Base-by-base conservation (phyloP, 1,140 invertebrate genomes). In the Hylaeus volcanicus region DNA sequence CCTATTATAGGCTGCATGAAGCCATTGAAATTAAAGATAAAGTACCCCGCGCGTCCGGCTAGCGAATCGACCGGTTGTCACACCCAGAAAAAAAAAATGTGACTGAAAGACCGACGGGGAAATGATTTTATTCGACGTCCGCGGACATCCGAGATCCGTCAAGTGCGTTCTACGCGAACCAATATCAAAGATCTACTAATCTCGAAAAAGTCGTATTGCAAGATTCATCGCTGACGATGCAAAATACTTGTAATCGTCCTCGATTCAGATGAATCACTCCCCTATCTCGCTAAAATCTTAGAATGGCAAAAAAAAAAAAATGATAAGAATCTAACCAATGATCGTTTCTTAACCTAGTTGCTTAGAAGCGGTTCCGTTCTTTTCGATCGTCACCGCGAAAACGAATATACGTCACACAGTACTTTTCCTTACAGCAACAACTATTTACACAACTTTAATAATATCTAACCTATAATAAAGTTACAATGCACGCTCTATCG, bases 1-100 rank as follows among this genome's bases (percentile, higher is more conserved):
- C 65, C 11, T 61, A 77, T 77, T 77, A 61, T 9, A 48, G 43
- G 74, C 48, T 66, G 39, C 51, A 39, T 55, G 53, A 68, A 53
- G 15, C 41, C n/a, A n/a, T 56, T 58, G 51, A 66, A 76, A 58
- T 66, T 76, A 68, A 76, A 76, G 66, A 66, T 76, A 68, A 76
- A 37, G 39, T 6, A 26, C 3, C 51, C 39, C 14, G 53, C 15
- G 43, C 51, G 41, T 55, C 2, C 61, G 58, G n/a, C n/a, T 3
- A 53, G 43, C 55, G 45, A 48, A 53, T 78, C 41, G 70, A 73
- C 51, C 51, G 70, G 43, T 48, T 48, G 61, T 74, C 69, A 78
- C 39, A 60, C 45, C 58, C 76, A 64, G 69, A n/a, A 45, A 39
- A 58, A 60, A 55, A 6, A 14, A 5, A 58, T 3, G 55, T 5